Evolutionary conservation across 2,888 invertebrate genomes (phyloP), one percentile per base, ranked within the genome.

Genomic region (Thecocarcelia acutangulata): DNA sequence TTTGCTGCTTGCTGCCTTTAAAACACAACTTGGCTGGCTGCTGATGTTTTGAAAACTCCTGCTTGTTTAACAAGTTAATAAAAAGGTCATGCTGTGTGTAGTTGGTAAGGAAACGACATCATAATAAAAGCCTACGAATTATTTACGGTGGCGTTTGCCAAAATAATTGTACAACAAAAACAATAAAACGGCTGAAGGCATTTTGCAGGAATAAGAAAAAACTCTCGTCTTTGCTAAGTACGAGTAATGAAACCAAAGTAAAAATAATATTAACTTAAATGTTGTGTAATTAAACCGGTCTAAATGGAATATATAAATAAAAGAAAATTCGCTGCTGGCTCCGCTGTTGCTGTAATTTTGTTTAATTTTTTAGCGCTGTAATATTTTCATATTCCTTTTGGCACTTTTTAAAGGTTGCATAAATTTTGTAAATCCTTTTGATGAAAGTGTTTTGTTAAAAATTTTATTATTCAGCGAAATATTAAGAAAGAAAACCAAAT

Each of bases 61-160:
- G 17, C 44, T 73, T 73, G 52, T 44, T 63, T 33, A 63, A 46
- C 54, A 73, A 73, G 63, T 63, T 63, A 73, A 64, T 46, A 54
- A 63, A 73, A 73, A 52, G 44, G 44, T 72, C 50, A 40, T 69
- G 12, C n/a, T 52, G 13, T 13, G 33, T 1, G 33, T n/a, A n/a
- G 33, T 63, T n/a, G 42, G 28, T 64, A 44, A 46, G 64, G 56
- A 44, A 56, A n/a, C n/a, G n/a, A n/a, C n/a, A n/a, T n/a, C n/a
- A n/a, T n/a, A n/a, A n/a, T n/a, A n/a, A n/a, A n/a, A n/a, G n/a
- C 13, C 46, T 17, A 46, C 19, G 37, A 15, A 17, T 4, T 15
- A 8, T 58, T 64, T 24, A 63, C n/a, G 37, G 46, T 50, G 48
- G 15, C 59, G 9, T 72, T 42, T 42, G 33, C n/a, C 52, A n/a